Evolutionary conservation across 2,888 invertebrate species (phyloP), one percentile per base, ranked within the genome.

Genomic region (Pristionchus maxplancki): DNA sequence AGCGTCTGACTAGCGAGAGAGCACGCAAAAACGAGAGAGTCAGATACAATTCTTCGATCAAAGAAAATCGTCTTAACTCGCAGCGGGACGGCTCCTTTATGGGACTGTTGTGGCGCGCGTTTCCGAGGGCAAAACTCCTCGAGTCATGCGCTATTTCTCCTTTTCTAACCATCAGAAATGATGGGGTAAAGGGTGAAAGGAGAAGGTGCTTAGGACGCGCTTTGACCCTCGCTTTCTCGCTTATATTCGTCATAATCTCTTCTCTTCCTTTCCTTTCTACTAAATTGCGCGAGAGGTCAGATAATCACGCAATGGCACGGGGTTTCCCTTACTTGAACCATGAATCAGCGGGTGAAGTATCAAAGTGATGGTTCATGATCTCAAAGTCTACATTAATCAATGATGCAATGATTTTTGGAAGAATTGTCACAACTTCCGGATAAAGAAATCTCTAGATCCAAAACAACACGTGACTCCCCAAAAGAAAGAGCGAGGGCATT

Each of bases 191-290:
- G 71, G 28, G 37, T 28, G 78, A 40, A 34, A 44, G 37, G 31
- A 17, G 9, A 71, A n/a, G 37, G 13, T 31, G 64, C 64, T 34
- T 37, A 71, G 44, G 44, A 44, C n/a, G n/a, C 8, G 71, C n/a
- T 44, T 44, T 44, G 78, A 78, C 78, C 44, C 74, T 15, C 78
- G 8, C 17, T 37, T 20, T 48, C 44, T 78, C 44, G 78, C 44
- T 44, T 78, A 2, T 2, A 71, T 28, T 78, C 78, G 78, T 78
- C 78, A 78, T 78, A 78, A 78, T 78, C 78, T 34, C 71, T 64
- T 13, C 64, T 64, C 31, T 37, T 71, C 37, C 71, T 37, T 71
- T 3, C 71, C 34, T 34, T 62, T 62, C 62, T 28, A 31, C 67
- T 67, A 31, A 67, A 67, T 67, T 67, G 67, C 11, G 15, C 67